Evolutionary conservation across 2,113 vertebrate genomes (phyloP).

Genomic region (Neomonachus schauinslandi): DNA sequence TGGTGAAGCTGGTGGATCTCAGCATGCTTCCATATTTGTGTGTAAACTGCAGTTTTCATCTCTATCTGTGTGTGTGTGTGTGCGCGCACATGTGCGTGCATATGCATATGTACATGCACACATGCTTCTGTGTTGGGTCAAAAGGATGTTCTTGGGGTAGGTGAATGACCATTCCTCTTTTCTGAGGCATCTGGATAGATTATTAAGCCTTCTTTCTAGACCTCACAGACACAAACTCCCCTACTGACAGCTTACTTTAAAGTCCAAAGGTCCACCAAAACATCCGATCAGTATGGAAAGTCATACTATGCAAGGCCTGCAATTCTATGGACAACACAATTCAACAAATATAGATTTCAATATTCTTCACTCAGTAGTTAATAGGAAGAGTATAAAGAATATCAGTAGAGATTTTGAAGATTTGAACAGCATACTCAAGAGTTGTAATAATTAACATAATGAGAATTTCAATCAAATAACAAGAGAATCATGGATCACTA

Average conservation of each 20-base stretch:
- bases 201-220: background rate
- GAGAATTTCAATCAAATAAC: background rate
- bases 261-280: no score
- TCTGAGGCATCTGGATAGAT: background rate
- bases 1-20: background rate
- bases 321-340: background rate
- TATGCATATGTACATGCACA: background rate
- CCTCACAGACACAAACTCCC: background rate
- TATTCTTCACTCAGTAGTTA: background rate
- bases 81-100: rapidly evolving
- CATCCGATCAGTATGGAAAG: background rate
- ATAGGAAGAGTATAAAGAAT: background rate
- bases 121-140: no score
- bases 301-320: background rate
- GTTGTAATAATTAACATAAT: background rate
- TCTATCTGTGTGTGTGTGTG: background rate
- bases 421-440: background rate
- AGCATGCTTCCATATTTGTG: no score
- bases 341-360: background rate
- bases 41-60: background rate
- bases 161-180: background rate
- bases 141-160: background rate
- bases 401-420: background rate
- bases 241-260: background rate
- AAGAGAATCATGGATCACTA: background rate